Percentiles rank a stretch among this genome's conserved stretches.
Evolutionary conservation across 2,797 vertebrate species (phyloP).

Genomic region (Acanthiza pusilla): DNA sequence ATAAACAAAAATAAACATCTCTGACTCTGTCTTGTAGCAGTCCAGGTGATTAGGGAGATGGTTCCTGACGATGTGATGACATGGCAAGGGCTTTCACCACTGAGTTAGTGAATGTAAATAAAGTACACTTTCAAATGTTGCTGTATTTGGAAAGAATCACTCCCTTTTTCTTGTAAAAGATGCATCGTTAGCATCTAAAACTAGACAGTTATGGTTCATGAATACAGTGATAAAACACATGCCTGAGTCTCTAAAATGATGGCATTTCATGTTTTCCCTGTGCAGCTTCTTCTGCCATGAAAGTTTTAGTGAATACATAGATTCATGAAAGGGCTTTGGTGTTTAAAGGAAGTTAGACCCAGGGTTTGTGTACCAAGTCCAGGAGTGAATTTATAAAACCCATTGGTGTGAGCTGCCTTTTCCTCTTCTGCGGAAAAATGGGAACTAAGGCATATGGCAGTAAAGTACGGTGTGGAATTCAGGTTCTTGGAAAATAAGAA

Average conservation of each 20-base stretch:
- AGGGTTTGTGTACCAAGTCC: background rate
- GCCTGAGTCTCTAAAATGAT: background rate
- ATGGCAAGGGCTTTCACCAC: background rate
- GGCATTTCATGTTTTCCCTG: background rate
- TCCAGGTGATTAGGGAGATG: background rate
- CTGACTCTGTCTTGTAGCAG: background rate
- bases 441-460: background rate
- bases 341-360: background rate
- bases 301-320: background rate
- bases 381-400: background rate
- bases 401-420: background rate
- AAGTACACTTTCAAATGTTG: background rate
- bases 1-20: background rate
- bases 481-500: background rate
- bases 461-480: background rate
- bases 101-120: background rate
- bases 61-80: background rate
- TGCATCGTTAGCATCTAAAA: background rate
- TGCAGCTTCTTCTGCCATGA: background rate
- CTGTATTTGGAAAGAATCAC: background rate
- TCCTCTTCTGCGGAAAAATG: background rate
- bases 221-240: background rate
- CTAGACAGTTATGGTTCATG: background rate
- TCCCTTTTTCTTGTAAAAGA: background rate
- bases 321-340: background rate